Conservation (phyloP, 2,113 vertebrate genomes). For the Tenrec ecaudatus region DNA sequence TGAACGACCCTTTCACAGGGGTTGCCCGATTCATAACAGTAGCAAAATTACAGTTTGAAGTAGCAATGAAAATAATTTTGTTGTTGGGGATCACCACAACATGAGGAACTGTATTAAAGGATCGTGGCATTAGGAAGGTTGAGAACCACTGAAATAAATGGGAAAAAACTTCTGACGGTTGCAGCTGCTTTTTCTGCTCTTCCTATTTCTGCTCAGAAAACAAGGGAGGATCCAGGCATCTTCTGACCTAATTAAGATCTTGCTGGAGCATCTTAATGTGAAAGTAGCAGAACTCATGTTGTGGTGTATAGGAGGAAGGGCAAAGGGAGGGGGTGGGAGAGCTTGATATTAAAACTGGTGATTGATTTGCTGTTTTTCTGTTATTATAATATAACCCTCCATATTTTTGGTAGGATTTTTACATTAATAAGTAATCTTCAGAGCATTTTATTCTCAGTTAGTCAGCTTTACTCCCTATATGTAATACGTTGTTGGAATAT, state of each 20-base stretch:
- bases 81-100: too few relatives aligned
- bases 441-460: conserved; percentile 27
- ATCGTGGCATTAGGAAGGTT: too few relatives aligned
- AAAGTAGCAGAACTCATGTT: conserved; percentile 25
- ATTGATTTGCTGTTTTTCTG: background rate
- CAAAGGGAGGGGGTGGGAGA: background rate
- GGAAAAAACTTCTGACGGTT: conserved; percentile 25
- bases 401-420: background rate
- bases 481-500: conserved; percentile 3
- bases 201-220: conserved; percentile 42
- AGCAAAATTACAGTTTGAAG: too few relatives aligned
- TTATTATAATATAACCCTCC: background rate
- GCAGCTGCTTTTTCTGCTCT: conserved; percentile 35
- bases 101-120: too few relatives aligned
- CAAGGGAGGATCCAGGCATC: conserved; percentile 6
- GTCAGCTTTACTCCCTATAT: conserved; percentile 23
- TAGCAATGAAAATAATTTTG: too few relatives aligned
- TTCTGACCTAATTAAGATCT: conserved; percentile 47
- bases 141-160: too few relatives aligned
- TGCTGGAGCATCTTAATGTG: conserved; percentile 44
- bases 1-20: too few relatives aligned
- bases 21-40: too few relatives aligned
- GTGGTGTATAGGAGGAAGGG: background rate
- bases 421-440: conserved; percentile 33
- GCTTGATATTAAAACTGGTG: conserved; percentile 43